Evolutionary conservation across 2,113 vertebrate species (phyloP), one percentile per base, ranked within the genome.

Genomic region (Motacilla tschutschensis): DNA sequence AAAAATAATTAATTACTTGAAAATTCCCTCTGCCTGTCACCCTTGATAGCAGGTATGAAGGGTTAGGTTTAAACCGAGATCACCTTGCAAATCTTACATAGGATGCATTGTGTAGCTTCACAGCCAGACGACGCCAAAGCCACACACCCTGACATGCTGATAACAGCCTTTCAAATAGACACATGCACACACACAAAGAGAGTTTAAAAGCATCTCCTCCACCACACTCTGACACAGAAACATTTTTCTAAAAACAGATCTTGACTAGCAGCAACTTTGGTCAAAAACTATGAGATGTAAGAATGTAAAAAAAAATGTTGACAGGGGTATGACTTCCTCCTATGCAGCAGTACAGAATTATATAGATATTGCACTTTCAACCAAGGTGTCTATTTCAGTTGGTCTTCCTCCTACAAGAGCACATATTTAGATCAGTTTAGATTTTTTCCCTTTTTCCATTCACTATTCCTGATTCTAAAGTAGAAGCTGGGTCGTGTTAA

Each of bases 51-150:
- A 57, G 31, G 64, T 64, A 70, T 65, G 60, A 87, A 46, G 12
- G 35, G 28, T 14, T 83, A 83, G 66, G 44, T 84, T 62, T 73
- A 77, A 79, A 66, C 12, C 0, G 8, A 57, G 85, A 91, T 95
- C 80, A 12, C 75, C 65, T 96, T 92, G 55, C 91, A 76, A 13
- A 46, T 48, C 85, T 93, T 87, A 97, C 80, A 93, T 78, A 91
- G 59, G 66, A 43, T 70, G 90, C 50, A 94, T 96, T 97, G 96
- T 97, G 66, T 59, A n/a, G 46, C 79, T 92, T 96, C 87, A 78
- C 59, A 95, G 90, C 96, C 92, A 96, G 92, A 85, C 85, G 89
- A 97, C 88, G 82, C 94, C 95, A 95, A 90, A 95, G 74, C 59
- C 82, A 47, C 78, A 84, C 87, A 95, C 88, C 24, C 85, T 93